Conservation (phyloP, 2,888 invertebrate genomes). For the Drosophila mettleri region DNA sequence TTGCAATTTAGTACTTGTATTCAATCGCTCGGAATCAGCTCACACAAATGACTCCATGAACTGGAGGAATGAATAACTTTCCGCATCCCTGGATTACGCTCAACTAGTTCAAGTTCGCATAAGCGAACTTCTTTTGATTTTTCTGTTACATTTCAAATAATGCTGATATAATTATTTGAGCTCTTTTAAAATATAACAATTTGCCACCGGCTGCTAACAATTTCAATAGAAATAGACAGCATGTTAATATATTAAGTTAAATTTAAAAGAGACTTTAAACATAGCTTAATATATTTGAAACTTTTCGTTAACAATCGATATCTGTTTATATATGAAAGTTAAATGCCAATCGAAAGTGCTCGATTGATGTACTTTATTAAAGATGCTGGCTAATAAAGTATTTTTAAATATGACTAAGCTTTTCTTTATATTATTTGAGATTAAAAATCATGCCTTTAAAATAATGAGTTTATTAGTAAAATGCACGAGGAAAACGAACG, state of each 20-base stretch:
- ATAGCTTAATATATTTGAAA: not conserved
- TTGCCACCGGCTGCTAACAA: not conserved
- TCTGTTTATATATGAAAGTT: not conserved
- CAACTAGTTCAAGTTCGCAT: slow-evolving; percentile 15
- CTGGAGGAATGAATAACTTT: not conserved
- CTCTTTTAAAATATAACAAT: not conserved
- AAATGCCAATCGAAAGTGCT: not conserved
- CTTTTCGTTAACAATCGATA: not conserved
- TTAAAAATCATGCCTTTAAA: slow-evolving; percentile 4
- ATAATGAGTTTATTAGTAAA: slow-evolving; percentile 28
- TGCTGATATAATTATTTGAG: not conserved
- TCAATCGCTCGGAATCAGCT: slow-evolving; percentile 13
- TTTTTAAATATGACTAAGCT: not conserved
- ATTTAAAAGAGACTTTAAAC: not conserved
- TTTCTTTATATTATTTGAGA: slow-evolving; percentile 4
- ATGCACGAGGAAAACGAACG: slow-evolving; percentile 5
- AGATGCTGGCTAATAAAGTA: not conserved
- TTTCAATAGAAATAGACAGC: not conserved
- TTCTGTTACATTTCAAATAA: not conserved
- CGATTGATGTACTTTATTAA: not conserved
- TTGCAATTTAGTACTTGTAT: slow-evolving; percentile 34
- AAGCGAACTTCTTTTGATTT: not conserved
- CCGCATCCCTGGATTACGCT: slow-evolving; percentile 10
- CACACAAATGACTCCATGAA: slow-evolving; percentile 10
- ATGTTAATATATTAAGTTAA: not conserved